A percentile compares a stretch with the other conserved stretches of the same genome.
Evolutionary conservation across 2,888 invertebrate genomes (phyloP).

Genomic region (Euplexia lucipara): DNA sequence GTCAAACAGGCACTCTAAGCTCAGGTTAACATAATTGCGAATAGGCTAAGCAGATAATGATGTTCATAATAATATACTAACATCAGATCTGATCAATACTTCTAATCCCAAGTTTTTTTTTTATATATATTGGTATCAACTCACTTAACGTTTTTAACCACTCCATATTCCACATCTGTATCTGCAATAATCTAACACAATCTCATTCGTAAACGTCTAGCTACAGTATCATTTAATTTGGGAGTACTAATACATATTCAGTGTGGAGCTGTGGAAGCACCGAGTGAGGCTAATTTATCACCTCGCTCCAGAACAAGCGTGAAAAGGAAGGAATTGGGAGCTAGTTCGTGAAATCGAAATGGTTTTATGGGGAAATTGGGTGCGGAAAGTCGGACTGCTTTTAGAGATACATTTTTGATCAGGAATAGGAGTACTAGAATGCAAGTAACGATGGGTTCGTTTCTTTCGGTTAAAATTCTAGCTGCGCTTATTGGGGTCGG

Average conservation of each 20-base stretch:
- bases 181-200: constrained; percentile 10
- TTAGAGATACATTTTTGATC: background rate
- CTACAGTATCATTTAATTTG: constrained; percentile 60
- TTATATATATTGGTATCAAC: no score
- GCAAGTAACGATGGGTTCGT: background rate
- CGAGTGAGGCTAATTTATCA: constrained; percentile 57
- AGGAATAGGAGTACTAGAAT: background rate
- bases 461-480: no score
- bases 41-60: no score
- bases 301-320: constrained; percentile 39
- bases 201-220: constrained; percentile 37
- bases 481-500: no score
- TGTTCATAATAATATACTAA: no score
- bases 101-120: no score
- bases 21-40: background rate
- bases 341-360: constrained; percentile 30
- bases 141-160: background rate
- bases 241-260: constrained; percentile 64
- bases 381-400: background rate
- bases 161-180: background rate
- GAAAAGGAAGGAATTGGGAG: constrained; percentile 42
- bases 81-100: no score
- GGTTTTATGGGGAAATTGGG: constrained; percentile 23
- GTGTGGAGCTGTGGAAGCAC: constrained; percentile 39
- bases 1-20: background rate